These are phyloP conservation scores for Trididemnum miniatum DNA, from an alignment of 23 tunicate species.

Conservation along the genomic window DNA sequence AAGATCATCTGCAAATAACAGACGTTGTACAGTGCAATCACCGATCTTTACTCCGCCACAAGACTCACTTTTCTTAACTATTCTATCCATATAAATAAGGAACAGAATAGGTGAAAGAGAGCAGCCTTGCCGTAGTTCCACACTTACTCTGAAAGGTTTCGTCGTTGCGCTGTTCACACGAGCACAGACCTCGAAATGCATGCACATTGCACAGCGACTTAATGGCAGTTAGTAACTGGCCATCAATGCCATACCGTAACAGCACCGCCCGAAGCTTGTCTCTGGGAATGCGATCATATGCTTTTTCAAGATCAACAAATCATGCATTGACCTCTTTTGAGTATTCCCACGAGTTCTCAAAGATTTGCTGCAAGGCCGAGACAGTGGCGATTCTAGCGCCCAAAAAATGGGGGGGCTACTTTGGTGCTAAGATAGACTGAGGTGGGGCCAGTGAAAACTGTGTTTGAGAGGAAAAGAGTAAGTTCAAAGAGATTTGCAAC, in stretches of 20 bases:
- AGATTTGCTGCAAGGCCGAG: neutral
- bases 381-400: too few relatives aligned
- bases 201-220: neutral
- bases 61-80: neutral
- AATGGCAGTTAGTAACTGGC: neutral
- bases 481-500: too few relatives aligned
- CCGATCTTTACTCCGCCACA: too few relatives aligned
- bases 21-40: neutral
- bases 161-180: neutral
- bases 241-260: neutral
- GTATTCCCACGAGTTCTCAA: neutral
- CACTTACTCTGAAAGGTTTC: neutral
- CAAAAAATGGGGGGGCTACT: too few relatives aligned
- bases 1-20: neutral
- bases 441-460: too few relatives aligned
- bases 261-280: neutral
- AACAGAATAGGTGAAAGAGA: neutral
- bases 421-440: too few relatives aligned
- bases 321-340: neutral
- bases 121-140: conserved; percentile 2
- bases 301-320: neutral
- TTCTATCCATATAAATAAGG: neutral
- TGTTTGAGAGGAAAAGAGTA: too few relatives aligned
- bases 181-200: neutral
- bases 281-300: neutral